Percentiles rank a stretch among this genome's conserved stretches.
These are phyloP conservation scores for Macrosteles quadrilineatus DNA, from an alignment of 1,140 invertebrate species.

Conservation along the genomic window DNA sequence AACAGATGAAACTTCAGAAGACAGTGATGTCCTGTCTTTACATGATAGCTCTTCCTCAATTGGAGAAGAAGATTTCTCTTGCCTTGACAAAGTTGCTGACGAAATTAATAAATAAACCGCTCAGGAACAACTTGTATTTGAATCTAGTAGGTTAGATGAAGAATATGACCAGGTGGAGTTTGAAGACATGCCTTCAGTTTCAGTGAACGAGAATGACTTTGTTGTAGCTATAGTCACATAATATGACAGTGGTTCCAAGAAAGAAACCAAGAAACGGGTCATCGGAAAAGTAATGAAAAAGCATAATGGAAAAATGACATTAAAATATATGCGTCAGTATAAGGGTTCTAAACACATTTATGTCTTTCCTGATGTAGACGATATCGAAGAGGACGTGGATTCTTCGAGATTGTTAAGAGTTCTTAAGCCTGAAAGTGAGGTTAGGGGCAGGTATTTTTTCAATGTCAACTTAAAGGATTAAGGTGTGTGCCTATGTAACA, in stretches of 20 bases:
- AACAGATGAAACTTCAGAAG: slow-evolving; percentile 17
- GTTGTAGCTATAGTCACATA: slow-evolving; percentile 27
- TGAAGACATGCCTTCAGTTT: background rate
- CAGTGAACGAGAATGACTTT: slow-evolving; percentile 27
- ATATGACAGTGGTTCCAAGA: slow-evolving; percentile 19
- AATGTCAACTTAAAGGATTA: background rate
- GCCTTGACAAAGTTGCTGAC: slow-evolving; percentile 15
- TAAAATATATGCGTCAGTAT: slow-evolving; percentile 21
- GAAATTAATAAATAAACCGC: slow-evolving; percentile 5
- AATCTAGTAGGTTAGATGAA: slow-evolving; percentile 1
- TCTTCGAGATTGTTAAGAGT: slow-evolving; percentile 5
- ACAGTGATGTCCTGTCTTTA: slow-evolving; percentile 27
- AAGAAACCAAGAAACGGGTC: slow-evolving; percentile 20
- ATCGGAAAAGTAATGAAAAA: slow-evolving; percentile 24
- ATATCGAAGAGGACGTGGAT: slow-evolving; percentile 20
- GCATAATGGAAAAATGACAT: slow-evolving; percentile 7
- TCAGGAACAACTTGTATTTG: slow-evolving; percentile 2
- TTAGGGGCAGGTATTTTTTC: slow-evolving; percentile 20
- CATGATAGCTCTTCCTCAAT: slow-evolving; percentile 24
- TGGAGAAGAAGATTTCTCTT: slow-evolving; percentile 27
- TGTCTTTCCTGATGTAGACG: slow-evolving; percentile 17
- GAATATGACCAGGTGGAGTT: background rate
- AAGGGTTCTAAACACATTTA: slow-evolving; percentile 16
- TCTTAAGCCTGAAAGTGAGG: slow-evolving; percentile 20
- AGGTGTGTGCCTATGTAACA: background rate